A percentile compares a stretch with the other conserved stretches of the same genome.
phyloP scores from a whole-genome alignment of 2,113 vertebrate genomes.

The Marmota monax region DNA sequence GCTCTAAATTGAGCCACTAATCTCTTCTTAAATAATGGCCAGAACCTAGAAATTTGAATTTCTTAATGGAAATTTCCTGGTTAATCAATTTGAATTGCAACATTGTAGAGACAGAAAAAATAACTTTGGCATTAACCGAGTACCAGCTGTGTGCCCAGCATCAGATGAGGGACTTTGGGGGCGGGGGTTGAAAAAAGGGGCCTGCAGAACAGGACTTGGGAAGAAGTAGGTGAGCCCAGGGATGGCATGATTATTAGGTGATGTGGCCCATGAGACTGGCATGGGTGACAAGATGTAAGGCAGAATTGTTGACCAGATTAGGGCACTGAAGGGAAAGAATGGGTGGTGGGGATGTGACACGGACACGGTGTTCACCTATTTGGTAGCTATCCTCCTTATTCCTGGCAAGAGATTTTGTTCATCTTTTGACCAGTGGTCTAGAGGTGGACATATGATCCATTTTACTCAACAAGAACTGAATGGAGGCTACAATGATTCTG shows the following conservation, averaged over 20 bases:
- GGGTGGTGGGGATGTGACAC: too few relatives aligned
- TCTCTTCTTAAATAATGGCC: background rate
- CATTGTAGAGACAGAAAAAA: background rate
- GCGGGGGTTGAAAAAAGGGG: background rate
- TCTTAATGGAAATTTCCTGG: background rate
- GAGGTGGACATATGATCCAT: background rate
- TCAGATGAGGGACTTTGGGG: background rate
- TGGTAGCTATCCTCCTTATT: too few relatives aligned
- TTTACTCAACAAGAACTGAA: background rate
- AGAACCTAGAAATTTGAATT: background rate
- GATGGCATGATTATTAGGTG: too few relatives aligned
- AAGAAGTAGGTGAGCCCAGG: too few relatives aligned
- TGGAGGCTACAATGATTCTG: background rate
- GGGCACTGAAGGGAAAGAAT: background rate
- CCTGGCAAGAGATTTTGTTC: background rate
- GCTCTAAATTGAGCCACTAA: background rate
- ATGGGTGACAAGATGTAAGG: background rate
- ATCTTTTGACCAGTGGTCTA: background rate
- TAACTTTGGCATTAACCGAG: background rate
- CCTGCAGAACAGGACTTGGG: background rate
- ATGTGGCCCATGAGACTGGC: fast-evolving
- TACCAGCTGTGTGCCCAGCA: background rate
- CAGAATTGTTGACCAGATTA: background rate
- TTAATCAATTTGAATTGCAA: background rate
- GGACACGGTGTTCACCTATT: too few relatives aligned